phyloP scores from a whole-genome alignment of 2,797 vertebrate genomes.

The Halcyon chelicuti region DNA sequence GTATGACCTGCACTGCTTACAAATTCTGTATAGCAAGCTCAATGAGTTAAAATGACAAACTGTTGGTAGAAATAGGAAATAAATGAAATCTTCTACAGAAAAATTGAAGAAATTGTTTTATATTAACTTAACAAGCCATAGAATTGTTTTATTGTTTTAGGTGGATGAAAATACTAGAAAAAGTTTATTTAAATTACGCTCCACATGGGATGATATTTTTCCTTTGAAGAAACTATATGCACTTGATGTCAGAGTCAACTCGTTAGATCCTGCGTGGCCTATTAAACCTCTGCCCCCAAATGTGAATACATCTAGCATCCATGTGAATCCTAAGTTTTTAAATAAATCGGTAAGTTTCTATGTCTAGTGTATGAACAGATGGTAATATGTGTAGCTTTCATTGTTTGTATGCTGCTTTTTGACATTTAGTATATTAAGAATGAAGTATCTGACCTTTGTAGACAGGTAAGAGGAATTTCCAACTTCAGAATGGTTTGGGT shows the following conservation, averaged over 20 bases:
- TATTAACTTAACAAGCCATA: slow-evolving; percentile 87
- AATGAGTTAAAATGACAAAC: neutral
- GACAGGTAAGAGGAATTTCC: slow-evolving; percentile 22
- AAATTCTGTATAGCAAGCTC: neutral
- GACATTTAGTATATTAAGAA: neutral
- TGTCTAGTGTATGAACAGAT: slow-evolving; percentile 40
- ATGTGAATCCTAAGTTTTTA: slow-evolving; percentile 98
- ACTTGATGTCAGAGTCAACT: slow-evolving; percentile 94
- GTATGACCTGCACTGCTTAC: neutral
- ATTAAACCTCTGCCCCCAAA: slow-evolving; percentile 95
- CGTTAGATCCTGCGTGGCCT: slow-evolving; percentile 96
- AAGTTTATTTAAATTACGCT: slow-evolving; percentile 98
- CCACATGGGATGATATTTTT: slow-evolving; percentile 98
- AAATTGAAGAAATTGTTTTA: slow-evolving; percentile 73
- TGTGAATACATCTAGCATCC: slow-evolving; percentile 95
- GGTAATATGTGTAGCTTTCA: neutral
- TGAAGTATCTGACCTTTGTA: neutral
- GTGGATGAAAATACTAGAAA: slow-evolving; percentile 99
- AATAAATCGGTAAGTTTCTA: slow-evolving; percentile 91
- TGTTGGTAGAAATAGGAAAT: neutral
- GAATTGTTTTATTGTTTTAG: slow-evolving; percentile 92
- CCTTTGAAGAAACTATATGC: slow-evolving; percentile 96
- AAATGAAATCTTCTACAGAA: slow-evolving; percentile 34
- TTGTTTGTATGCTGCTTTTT: slow-evolving; percentile 33
- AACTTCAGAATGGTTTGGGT: neutral